Evolutionary conservation across 53 echinoderm and acorn worm species (phyloP), one percentile per base, ranked within the genome.

Genomic region (Astropecten irregularis): DNA sequence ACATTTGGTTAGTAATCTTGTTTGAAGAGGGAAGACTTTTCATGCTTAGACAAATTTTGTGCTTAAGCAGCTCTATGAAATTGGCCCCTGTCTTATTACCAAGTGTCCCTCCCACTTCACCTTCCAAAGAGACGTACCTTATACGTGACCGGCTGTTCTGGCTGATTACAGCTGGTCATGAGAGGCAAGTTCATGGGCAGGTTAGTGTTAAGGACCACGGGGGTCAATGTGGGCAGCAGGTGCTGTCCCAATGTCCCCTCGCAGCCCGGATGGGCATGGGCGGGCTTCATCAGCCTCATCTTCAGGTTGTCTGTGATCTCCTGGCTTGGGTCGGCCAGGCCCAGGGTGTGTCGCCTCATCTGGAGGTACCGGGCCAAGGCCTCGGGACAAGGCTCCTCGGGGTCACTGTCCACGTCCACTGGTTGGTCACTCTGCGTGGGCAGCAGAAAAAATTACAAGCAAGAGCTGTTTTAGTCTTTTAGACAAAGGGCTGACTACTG

Each of bases 361-460:
- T 91, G 86, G 10, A 91, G 88, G 73, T 96, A 96, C 18, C 92
- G 73, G 23, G 88, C 87, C 0, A 96, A 69, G 26, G 90, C 89
- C 63, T 93, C 92, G 2, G 97, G 94, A 47, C 76, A 89, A 25
- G 93, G 91, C 27, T 96, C 97, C 61, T 96, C 97, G 0, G 88
- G 84, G 38, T 93, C 96, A 40, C 95, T 95, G 83, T 95, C 95
- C 31, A 90, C 91, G 25, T 95, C 95, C 44, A 88, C 93, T 50
- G 85, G 84, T 36, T 89, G 89, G 57, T 89, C 92, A 19, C 85
- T 22, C 66, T 63, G 62, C 3, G 39, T 69, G n/a, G n/a, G n/a
- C n/a, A 26, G 21, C 16, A 11, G 3, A 46, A 69, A 65, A 34
- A 77, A 21, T n/a, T n/a, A n/a, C n/a, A n/a, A n/a, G n/a, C n/a